Evolutionary conservation across 2,113 vertebrate genomes (phyloP).

Genomic region (Pimephales promelas): DNA sequence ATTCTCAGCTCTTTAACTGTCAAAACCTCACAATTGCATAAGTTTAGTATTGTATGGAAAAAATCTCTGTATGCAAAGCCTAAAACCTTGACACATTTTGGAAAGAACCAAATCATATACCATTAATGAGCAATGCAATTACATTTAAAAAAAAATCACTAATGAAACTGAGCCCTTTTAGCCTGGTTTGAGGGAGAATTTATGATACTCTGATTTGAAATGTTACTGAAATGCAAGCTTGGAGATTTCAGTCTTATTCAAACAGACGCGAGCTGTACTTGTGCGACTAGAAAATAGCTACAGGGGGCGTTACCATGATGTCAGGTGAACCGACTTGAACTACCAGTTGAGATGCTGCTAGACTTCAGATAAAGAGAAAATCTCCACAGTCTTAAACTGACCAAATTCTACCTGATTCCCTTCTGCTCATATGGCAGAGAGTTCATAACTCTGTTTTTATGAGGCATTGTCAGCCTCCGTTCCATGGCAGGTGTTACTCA

Average conservation of each 20-base stretch:
- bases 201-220: not conserved
- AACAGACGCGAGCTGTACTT: not conserved
- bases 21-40: not conserved
- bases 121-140: not conserved
- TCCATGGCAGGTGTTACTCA: slow-evolving; percentile 47
- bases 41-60: not conserved
- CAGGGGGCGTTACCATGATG: not conserved
- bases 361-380: not conserved
- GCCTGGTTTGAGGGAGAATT: not conserved
- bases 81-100: not conserved
- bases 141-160: not conserved
- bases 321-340: not conserved
- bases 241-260: not conserved
- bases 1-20: not conserved
- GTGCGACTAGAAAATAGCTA: not conserved
- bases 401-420: not conserved
- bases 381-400: not conserved
- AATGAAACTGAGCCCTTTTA: not conserved
- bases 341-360: slow-evolving; percentile 12
- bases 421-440: not conserved
- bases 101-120: not conserved
- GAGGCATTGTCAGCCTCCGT: slow-evolving; percentile 44
- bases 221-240: not conserved
- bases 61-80: not conserved
- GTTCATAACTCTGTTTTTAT: slow-evolving; percentile 60